These are phyloP conservation scores for Drosophila azteca DNA, from an alignment of 1,140 invertebrate genomes.

Conservation along the genomic window DNA sequence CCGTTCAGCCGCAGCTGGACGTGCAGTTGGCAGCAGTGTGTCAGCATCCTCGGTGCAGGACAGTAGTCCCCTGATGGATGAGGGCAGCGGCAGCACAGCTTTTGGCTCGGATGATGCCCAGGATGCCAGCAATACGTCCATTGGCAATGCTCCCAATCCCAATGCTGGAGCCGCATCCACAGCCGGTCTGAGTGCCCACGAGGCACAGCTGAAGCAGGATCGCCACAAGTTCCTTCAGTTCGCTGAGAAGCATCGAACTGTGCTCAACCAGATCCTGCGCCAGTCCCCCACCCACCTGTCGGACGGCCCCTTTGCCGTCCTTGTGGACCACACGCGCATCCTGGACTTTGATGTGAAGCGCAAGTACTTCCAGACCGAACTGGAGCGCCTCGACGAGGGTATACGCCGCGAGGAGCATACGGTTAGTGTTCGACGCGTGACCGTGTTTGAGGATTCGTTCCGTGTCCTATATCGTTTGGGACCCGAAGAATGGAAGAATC, in stretches of 20 bases:
- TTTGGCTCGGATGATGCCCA: no score
- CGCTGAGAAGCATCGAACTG: conserved; percentile 94
- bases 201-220: conserved; percentile 82
- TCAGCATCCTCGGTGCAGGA: no score
- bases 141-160: no score
- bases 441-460: conserved; percentile 97
- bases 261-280: conserved; percentile 95
- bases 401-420: conserved; percentile 94
- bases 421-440: conserved; percentile 93
- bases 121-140: no score
- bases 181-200: conserved; percentile 45
- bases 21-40: background rate
- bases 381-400: conserved; percentile 92
- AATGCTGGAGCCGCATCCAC: no score
- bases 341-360: conserved; percentile 97
- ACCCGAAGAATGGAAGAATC: conserved; percentile 96
- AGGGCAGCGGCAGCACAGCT: conserved; percentile 11
- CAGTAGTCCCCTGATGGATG: conserved; percentile 39
- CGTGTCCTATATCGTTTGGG: conserved; percentile 93
- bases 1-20: background rate
- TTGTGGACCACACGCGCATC: conserved; percentile 95
- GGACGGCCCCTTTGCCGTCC: conserved; percentile 94
- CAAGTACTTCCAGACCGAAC: conserved; percentile 94
- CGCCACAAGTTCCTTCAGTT: conserved; percentile 92
- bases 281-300: conserved; percentile 93